These are phyloP conservation scores for Dasypus novemcinctus DNA, from an alignment of 2,113 vertebrate genomes.

Conservation along the genomic window DNA sequence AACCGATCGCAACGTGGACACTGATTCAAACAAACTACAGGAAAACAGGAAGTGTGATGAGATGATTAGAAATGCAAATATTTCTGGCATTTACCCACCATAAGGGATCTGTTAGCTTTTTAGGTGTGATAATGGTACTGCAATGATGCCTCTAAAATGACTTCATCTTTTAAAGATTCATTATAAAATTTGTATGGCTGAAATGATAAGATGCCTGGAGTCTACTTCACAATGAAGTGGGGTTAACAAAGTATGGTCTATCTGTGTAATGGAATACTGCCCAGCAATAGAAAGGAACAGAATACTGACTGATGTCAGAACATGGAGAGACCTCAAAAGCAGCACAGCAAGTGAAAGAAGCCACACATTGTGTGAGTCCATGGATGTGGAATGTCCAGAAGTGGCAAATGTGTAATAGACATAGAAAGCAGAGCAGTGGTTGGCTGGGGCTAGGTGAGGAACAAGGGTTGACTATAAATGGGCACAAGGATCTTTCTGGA, in stretches of 20 bases:
- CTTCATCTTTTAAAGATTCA: neutral
- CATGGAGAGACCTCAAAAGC: neutral
- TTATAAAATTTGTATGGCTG: neutral
- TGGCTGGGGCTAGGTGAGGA: neutral
- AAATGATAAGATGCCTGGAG: neutral
- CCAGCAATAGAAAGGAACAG: neutral
- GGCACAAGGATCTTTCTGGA: neutral
- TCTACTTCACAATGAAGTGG: neutral
- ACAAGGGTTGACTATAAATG: neutral
- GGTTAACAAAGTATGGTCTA: neutral
- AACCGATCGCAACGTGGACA: neutral
- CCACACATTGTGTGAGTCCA: neutral
- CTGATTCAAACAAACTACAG: neutral
- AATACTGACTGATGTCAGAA: no score
- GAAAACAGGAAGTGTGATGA: neutral
- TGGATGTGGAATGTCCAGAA: neutral
- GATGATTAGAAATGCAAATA: neutral
- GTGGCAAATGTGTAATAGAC: neutral
- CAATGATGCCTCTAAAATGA: neutral
- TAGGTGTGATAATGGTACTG: neutral
- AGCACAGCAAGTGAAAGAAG: neutral
- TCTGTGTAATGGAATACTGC: neutral
- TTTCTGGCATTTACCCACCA: neutral
- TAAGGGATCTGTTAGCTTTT: neutral
- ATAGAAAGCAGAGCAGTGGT: neutral